Conservation (phyloP, 2,888 invertebrate species). For the Beris chalybata region DNA sequence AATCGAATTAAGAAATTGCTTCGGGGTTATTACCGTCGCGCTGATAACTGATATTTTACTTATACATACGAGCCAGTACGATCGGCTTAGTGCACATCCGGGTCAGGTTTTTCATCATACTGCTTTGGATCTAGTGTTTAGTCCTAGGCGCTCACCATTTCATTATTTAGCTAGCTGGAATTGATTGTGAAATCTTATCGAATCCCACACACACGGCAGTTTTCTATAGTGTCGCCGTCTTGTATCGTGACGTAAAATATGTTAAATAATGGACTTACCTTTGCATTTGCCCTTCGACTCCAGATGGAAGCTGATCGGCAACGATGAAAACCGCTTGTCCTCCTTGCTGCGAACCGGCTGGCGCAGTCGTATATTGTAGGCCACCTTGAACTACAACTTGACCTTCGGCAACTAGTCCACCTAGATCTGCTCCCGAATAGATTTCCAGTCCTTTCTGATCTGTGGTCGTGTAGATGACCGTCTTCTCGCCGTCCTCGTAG, state of each 20-base stretch:
- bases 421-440: conserved; percentile 54
- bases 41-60: conserved; percentile 32
- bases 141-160: not conserved
- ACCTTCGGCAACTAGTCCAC: conserved; percentile 54
- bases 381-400: conserved; percentile 56
- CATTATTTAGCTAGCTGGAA: not conserved
- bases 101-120: conserved; percentile 31
- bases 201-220: not conserved
- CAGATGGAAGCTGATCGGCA: conserved; percentile 49
- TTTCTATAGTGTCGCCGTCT: too few relatives aligned
- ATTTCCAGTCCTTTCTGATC: conserved; percentile 82
- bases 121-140: not conserved
- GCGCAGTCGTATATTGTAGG: conserved; percentile 52
- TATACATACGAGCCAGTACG: not conserved
- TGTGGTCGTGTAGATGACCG: conserved; percentile 78
- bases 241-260: not conserved
- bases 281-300: conserved; percentile 54
- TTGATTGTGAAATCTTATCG: not conserved
- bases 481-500: conserved; percentile 82
- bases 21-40: conserved; percentile 18
- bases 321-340: conserved; percentile 57
- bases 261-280: conserved; percentile 48
- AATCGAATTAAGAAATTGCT: conserved; percentile 36
- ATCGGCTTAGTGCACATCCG: conserved; percentile 31
- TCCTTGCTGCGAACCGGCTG: conserved; percentile 44